Conservation (phyloP, 2,888 invertebrate species). For the Abscondita cerata region DNA sequence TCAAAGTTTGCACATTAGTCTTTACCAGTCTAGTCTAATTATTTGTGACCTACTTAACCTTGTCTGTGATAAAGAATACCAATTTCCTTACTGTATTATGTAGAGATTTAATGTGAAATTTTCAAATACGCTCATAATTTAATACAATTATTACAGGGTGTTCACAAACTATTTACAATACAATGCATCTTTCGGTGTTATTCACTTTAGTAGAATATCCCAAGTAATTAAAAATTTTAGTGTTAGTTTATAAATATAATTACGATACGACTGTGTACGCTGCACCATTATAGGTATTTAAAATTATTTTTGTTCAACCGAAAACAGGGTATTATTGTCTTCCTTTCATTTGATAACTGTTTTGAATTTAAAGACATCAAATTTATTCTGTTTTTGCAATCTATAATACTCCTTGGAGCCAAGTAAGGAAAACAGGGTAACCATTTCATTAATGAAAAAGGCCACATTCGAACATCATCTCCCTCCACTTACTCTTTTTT, state of each 20-base stretch:
- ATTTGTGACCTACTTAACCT: conserved; percentile 55
- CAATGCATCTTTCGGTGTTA: background rate
- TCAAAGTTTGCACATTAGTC: conserved; percentile 26
- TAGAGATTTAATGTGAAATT: conserved; percentile 34
- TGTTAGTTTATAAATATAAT: background rate
- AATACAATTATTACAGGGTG: conserved; percentile 37
- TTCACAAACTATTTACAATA: conserved; percentile 25
- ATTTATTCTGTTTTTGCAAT: too few species aligned
- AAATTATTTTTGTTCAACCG: too few species aligned
- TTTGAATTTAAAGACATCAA: too few species aligned
- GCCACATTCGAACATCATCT: too few species aligned
- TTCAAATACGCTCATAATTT: conserved; percentile 38
- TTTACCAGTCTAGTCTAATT: conserved; percentile 32
- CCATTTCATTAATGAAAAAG: too few species aligned
- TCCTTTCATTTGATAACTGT: too few species aligned
- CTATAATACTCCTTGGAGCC: too few species aligned
- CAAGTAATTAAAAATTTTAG: background rate
- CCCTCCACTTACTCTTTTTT: too few species aligned
- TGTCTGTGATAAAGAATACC: conserved; percentile 60
- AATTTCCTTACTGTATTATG: conserved; percentile 52
- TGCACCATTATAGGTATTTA: too few species aligned
- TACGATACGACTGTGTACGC: too few species aligned
- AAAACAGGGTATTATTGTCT: too few species aligned
- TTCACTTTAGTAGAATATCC: background rate
- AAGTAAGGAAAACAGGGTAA: too few species aligned